These are phyloP conservation scores for Mus caroli DNA, from an alignment of 2,797 vertebrate genomes.

Conservation along the genomic window DNA sequence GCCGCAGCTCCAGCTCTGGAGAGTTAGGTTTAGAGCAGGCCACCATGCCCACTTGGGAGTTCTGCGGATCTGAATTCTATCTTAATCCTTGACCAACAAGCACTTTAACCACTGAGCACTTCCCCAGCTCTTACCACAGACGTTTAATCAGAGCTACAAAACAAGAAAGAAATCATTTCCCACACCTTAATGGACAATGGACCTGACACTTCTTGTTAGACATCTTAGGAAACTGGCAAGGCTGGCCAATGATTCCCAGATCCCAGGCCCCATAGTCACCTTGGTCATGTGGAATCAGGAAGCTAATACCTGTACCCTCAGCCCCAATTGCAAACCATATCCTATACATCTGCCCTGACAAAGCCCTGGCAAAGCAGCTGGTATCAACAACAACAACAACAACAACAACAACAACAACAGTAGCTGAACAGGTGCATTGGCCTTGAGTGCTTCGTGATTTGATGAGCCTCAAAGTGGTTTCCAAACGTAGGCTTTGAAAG, in stretches of 20 bases:
- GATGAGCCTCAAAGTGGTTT: background rate
- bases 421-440: background rate
- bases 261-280: background rate
- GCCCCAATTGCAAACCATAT: background rate
- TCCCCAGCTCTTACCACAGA: background rate
- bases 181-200: background rate
- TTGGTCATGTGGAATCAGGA: background rate
- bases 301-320: background rate
- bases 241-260: background rate
- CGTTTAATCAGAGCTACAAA: background rate
- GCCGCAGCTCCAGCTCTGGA: background rate
- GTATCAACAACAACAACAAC: too few relatives aligned
- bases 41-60: background rate
- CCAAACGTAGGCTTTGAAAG: background rate
- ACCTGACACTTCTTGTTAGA: background rate
- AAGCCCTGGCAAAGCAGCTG: background rate
- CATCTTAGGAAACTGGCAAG: too few relatives aligned
- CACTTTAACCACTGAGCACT: background rate
- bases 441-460: accelerated
- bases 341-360: background rate
- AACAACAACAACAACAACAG: background rate
- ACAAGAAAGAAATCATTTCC: background rate
- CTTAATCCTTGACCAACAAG: background rate
- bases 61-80: background rate
- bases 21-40: background rate